Evolutionary conservation across 92 coral and sea anemone genomes (phyloP), one percentile per base, ranked within the genome.

Genomic region (Plumapathes pennacea): DNA sequence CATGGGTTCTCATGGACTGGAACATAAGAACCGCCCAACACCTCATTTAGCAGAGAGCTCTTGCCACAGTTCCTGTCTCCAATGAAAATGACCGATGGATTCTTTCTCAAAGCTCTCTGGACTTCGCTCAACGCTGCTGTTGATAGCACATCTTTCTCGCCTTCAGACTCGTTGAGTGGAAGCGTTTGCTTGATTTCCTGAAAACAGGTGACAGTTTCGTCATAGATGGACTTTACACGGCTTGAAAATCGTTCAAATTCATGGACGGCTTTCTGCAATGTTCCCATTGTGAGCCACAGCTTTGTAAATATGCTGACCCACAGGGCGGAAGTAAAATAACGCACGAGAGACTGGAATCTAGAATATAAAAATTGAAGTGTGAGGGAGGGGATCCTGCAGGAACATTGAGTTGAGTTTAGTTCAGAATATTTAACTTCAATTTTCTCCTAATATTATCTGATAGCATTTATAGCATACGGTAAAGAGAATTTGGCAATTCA

Each of bases 51-150:
- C 2, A 81, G 38, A 7, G 88, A 65, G 44, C 88, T 81, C 23
- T 81, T 81, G n/a, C 88, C 88, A 20, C 88, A 81, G 27, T 81
- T 81, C 10, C 66, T 72, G 38, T 78, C 79, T 24, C 88, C 88
- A 39, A 75, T 81, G 51, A 81, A 74, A 18, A 81, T 21, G 0
- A 81, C 78, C 3, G 77, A 46, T 7, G 88, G 88, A 11, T 57
- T 77, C 12, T 64, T 63, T 9, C 57, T 37, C 32, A 79, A 75
- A 39, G 71, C 86, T 43, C 48, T 70, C 31, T 79, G 42, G 13
- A 74, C 80, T 2, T 60, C 43, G 5, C 57, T 44, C 54, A 76
- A 33, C 21, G 66, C 66, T 25, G 58, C 60, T 38, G 52, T 29
- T 0, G 28, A 25, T 12, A 39, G 27, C 21, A 38, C 29, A 25